Evolutionary conservation across 2,797 vertebrate genomes (phyloP).

Genomic region (Odontamblyopus lacepedii): DNA sequence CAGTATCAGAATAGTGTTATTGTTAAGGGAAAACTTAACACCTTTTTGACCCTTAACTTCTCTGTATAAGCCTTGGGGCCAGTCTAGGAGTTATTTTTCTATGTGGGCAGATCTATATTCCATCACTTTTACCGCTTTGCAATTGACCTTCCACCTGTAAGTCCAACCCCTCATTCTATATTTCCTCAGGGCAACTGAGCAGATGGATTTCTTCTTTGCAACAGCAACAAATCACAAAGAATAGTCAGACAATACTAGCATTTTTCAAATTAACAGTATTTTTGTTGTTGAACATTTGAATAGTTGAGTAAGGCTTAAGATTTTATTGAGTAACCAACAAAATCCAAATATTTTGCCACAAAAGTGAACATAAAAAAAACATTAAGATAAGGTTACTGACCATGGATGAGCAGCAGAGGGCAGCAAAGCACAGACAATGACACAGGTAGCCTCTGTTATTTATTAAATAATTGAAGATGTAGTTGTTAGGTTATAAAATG

Average conservation of each 20-base stretch:
- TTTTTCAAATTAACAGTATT: background rate
- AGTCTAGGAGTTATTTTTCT: constrained; percentile 14
- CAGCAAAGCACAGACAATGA: constrained; percentile 54
- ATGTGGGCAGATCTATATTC: constrained; percentile 50
- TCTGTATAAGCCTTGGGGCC: constrained; percentile 30
- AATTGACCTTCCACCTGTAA: constrained; percentile 48
- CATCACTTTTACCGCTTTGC: constrained; percentile 34
- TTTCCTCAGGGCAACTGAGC: constrained; percentile 34
- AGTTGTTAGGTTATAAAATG: background rate
- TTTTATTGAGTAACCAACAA: no score
- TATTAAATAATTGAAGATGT: background rate
- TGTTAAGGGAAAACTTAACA: background rate
- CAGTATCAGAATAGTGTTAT: background rate
- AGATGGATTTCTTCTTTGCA: background rate
- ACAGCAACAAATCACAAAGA: background rate
- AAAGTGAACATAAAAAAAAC: background rate
- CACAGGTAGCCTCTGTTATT: background rate
- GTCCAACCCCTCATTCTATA: constrained; percentile 14
- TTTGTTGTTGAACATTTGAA: background rate
- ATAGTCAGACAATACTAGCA: background rate
- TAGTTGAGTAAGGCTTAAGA: background rate
- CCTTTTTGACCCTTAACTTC: background rate
- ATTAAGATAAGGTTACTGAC: background rate
- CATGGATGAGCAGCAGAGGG: constrained; percentile 63
- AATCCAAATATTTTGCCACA: background rate